Conservation (phyloP, 2,797 vertebrate species). For the Clarias fuscus region DNA sequence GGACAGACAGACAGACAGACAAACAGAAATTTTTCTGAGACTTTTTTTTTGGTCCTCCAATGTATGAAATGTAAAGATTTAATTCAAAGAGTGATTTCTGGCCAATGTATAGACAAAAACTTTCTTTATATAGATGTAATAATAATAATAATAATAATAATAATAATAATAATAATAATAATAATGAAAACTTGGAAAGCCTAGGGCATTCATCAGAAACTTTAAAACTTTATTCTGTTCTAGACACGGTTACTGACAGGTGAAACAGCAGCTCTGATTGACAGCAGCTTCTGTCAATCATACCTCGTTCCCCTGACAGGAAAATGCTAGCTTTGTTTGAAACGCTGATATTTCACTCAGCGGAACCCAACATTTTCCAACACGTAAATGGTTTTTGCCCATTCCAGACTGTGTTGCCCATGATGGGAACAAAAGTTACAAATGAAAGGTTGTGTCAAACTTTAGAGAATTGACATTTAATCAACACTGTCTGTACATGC, state of each 20-base stretch:
- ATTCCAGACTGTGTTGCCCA: not conserved
- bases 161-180: no score
- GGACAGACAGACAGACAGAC: no score
- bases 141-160: no score
- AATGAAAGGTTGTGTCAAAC: constrained; percentile 34
- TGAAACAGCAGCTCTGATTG: not conserved
- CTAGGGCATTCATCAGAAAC: not conserved
- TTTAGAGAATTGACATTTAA: constrained; percentile 19
- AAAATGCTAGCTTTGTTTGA: not conserved
- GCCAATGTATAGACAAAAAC: no score
- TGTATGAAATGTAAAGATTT: no score
- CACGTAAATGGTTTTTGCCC: constrained; percentile 12
- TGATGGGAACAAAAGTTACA: constrained; percentile 4
- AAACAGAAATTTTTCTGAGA: no score
- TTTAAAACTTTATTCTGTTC: constrained; percentile 3
- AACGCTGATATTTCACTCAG: constrained; percentile 8
- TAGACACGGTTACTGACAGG: constrained; percentile 1
- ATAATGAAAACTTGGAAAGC: not conserved
- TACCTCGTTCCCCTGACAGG: not conserved
- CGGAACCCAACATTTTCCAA: constrained; percentile 22
- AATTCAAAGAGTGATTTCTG: no score
- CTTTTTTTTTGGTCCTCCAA: no score
- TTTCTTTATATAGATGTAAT: no score
- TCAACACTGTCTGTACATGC: not conserved
- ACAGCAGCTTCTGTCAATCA: not conserved